phyloP scores from a whole-genome alignment of 2,888 invertebrate species.

The Morinoia aosen region DNA sequence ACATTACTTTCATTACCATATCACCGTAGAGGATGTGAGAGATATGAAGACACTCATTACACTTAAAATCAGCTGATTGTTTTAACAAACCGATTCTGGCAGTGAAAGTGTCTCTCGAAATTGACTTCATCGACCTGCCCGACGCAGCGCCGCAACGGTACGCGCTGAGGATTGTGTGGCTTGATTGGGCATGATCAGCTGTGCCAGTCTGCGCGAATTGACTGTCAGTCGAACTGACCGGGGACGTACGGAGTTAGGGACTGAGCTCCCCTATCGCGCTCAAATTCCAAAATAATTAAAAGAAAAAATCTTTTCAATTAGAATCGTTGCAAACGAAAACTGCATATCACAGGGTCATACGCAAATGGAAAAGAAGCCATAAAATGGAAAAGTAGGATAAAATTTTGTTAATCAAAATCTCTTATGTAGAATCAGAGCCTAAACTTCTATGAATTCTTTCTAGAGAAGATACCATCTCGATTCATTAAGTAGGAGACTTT shows the following conservation, averaged over 20 bases:
- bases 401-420: neutral
- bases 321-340: neutral
- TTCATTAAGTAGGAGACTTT: neutral
- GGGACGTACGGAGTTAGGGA: neutral
- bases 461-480: neutral
- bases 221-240: neutral
- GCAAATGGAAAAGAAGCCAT: neutral
- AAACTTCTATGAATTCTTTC: neutral
- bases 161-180: neutral
- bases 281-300: neutral
- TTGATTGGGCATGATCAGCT: neutral
- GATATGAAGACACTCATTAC: neutral
- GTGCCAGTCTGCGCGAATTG: constrained; percentile 2
- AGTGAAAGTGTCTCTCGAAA: neutral
- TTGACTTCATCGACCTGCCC: neutral
- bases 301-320: neutral
- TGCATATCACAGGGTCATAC: neutral
- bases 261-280: neutral
- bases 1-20: too few species aligned
- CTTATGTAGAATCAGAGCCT: neutral
- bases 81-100: neutral
- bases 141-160: neutral
- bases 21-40: too few species aligned
- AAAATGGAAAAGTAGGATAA: neutral
- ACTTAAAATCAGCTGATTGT: neutral